Evolutionary conservation across 2,113 vertebrate genomes (phyloP).

Genomic region (Rhombomys opimus): DNA sequence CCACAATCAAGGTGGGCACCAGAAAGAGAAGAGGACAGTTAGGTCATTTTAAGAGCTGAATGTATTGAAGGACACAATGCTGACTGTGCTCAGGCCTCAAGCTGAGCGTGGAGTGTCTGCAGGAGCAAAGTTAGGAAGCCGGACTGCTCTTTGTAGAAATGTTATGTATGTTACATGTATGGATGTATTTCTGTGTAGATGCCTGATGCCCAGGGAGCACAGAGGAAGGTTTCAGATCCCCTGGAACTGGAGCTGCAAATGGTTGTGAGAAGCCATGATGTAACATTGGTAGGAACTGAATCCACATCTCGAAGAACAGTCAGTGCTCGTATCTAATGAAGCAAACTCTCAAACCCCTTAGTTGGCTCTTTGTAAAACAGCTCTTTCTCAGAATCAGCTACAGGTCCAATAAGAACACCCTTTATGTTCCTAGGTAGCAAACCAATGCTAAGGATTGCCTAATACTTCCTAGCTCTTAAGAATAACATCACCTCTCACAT

Average conservation of each 20-base stretch:
- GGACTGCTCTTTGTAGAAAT: background rate
- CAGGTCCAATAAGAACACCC: background rate
- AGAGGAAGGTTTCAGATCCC: background rate
- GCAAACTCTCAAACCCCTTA: background rate
- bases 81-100: background rate
- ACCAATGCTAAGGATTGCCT: background rate
- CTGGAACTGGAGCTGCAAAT: background rate
- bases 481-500: background rate
- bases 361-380: background rate
- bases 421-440: background rate
- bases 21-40: background rate
- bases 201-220: background rate
- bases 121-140: background rate
- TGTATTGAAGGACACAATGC: too few species aligned
- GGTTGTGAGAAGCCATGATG: background rate
- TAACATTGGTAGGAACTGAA: background rate
- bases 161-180: background rate
- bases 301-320: background rate
- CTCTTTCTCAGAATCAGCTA: background rate
- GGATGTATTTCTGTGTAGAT: background rate
- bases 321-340: background rate
- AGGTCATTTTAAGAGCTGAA: background rate
- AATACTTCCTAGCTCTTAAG: background rate
- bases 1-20: background rate
- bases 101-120: background rate